These are phyloP conservation scores for Nixonia krombeini DNA, from an alignment of 1,140 invertebrate species.

Conservation along the genomic window DNA sequence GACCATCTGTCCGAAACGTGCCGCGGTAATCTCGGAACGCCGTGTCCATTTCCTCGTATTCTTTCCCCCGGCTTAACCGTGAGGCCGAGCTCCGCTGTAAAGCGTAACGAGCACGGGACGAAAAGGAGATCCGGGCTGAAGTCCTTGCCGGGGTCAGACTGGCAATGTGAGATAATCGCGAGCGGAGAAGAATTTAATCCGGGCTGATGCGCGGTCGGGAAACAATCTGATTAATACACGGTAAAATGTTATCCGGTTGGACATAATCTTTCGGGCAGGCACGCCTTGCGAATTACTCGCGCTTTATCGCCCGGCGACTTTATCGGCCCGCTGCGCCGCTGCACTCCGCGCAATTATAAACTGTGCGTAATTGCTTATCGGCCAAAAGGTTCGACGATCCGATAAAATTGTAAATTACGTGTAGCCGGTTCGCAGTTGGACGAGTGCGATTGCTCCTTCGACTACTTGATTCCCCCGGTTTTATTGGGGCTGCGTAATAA, in stretches of 20 bases:
- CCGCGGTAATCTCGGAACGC: neutral
- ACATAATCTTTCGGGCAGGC: constrained; percentile 12
- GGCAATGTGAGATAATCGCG: constrained; percentile 26
- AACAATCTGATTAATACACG: constrained; percentile 23
- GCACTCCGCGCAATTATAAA: too few relatives aligned
- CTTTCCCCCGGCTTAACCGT: constrained; percentile 7
- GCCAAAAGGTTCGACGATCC: too few relatives aligned
- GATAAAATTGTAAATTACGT: too few relatives aligned
- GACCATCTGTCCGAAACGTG: neutral
- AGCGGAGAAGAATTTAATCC: constrained; percentile 6
- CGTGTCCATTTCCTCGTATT: neutral
- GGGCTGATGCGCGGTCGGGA: neutral
- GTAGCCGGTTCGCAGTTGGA: too few relatives aligned
- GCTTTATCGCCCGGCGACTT: too few relatives aligned
- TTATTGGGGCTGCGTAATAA: too few relatives aligned
- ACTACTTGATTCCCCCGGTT: too few relatives aligned
- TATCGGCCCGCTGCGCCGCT: too few relatives aligned
- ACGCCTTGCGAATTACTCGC: too few relatives aligned
- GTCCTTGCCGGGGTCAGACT: constrained; percentile 18
- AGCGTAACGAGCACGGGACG: constrained; percentile 16
- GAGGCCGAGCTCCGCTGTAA: constrained; percentile 9
- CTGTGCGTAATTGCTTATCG: too few relatives aligned
- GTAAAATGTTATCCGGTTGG: constrained; percentile 17
- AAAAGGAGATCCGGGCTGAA: constrained; percentile 5
- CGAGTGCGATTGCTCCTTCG: too few relatives aligned